These are phyloP conservation scores for Brachyopa scutellaris DNA, from an alignment of 2,888 invertebrate species.

Conservation along the genomic window DNA sequence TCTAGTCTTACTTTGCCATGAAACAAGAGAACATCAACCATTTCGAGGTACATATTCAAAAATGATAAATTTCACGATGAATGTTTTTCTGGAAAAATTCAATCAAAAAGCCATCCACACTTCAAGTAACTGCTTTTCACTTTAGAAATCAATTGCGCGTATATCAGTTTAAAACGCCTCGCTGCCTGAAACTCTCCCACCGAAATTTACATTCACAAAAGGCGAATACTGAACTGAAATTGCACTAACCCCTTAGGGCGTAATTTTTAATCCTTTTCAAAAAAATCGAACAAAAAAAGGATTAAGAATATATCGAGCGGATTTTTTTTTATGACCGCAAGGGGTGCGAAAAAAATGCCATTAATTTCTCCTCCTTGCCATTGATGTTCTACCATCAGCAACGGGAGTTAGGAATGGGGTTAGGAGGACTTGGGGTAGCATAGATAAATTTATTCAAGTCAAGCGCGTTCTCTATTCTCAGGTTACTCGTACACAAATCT, in stretches of 20 bases:
- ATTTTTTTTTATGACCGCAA: constrained; percentile 29
- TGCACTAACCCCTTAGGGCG: neutral
- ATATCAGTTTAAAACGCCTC: neutral
- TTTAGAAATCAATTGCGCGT: constrained; percentile 3
- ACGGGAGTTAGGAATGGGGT: neutral
- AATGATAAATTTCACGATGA: no score
- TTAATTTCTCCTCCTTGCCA: constrained; percentile 37
- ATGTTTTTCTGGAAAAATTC: no score
- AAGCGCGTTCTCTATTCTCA: constrained; percentile 36
- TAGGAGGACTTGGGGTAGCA: constrained; percentile 11
- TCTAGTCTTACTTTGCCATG: no score
- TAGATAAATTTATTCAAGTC: constrained; percentile 52
- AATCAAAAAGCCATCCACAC: neutral
- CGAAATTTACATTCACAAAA: neutral
- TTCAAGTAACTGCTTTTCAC: neutral
- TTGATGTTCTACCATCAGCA: neutral
- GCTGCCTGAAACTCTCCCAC: neutral
- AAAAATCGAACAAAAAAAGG: neutral
- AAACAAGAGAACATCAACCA: no score
- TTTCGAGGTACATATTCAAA: no score
- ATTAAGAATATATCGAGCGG: constrained; percentile 9
- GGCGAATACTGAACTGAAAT: neutral
- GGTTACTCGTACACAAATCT: constrained; percentile 59
- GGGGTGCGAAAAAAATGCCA: constrained; percentile 39
- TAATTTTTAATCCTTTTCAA: constrained; percentile 19